Evolutionary conservation across 2,888 invertebrate species (phyloP).

Genomic region (Synanthedon andrenaeformis): DNA sequence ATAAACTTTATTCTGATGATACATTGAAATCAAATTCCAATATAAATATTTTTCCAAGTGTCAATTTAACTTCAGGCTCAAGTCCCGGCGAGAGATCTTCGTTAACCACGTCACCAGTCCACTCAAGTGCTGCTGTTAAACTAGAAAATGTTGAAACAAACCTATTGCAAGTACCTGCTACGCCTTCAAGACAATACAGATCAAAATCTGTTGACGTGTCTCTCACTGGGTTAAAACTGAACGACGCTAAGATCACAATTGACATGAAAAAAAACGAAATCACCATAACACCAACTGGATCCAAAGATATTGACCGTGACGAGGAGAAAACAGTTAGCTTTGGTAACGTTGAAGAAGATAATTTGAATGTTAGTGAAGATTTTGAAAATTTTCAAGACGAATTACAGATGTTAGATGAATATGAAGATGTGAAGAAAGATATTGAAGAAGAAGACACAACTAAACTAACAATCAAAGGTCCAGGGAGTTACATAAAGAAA

Average conservation of each 20-base stretch:
- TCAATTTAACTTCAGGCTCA: constrained; percentile 45
- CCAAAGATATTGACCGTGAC: constrained; percentile 26
- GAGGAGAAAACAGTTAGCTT: constrained; percentile 24
- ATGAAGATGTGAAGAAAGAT: constrained; percentile 21
- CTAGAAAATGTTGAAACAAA: constrained; percentile 39
- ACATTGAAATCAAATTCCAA: too few relatives aligned
- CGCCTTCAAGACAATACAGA: constrained; percentile 54
- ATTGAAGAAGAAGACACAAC: constrained; percentile 27
- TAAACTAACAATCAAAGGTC: constrained; percentile 53
- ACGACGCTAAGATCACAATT: constrained; percentile 53
- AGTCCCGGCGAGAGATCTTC: constrained; percentile 59
- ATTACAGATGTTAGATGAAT: constrained; percentile 40
- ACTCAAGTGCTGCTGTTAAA: constrained; percentile 36
- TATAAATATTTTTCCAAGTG: constrained; percentile 7
- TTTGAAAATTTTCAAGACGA: constrained; percentile 55
- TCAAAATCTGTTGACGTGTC: constrained; percentile 71
- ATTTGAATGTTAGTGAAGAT: constrained; percentile 41
- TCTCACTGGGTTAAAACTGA: constrained; percentile 39
- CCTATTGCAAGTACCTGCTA: constrained; percentile 44
- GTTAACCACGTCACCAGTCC: constrained; percentile 49
- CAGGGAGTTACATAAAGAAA: constrained; percentile 61
- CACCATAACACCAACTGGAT: constrained; percentile 49
- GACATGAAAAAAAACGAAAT: constrained; percentile 58
- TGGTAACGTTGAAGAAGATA: constrained; percentile 36
- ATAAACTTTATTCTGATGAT: too few relatives aligned